Base-by-base conservation (phyloP, 2,888 invertebrate species). In the Notodromas monacha region DNA sequence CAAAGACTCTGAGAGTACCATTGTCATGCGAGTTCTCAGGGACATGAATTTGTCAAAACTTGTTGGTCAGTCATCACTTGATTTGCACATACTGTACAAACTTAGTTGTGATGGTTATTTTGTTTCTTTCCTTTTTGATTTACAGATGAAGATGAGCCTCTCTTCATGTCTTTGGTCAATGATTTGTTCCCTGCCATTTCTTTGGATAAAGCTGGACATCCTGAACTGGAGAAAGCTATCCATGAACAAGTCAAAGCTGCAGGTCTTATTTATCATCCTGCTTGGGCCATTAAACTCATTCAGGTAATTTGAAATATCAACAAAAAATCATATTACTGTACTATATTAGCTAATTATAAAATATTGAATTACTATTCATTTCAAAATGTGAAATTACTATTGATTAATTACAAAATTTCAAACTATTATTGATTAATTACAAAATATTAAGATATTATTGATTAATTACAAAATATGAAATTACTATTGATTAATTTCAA, bases 41-140 rank as follows among this genome's bases (percentile, higher is more conserved):
- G 86, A 89, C 46, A 89, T 89, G 89, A 89, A 89, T 56, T 56
- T 89, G 12, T 86, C 86, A 3, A 89, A 89, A 51, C 54, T 89
- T 30, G 86, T 84, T 39, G 56, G 57, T 52, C 40, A 35, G 34
- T 33, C 15, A 5, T 6, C 31, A 8, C n/a, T 8, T 21, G 21
- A n/a, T n/a, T 21, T 8, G n/a, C n/a, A n/a, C n/a, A n/a, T n/a
- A n/a, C n/a, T n/a, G n/a, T n/a, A n/a, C n/a, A n/a, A n/a, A n/a
- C n/a, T n/a, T n/a, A n/a, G n/a, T n/a, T n/a, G n/a, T n/a, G n/a
- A n/a, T n/a, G n/a, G n/a, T n/a, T n/a, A n/a, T n/a, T n/a, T n/a
- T n/a, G n/a, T n/a, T n/a, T n/a, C n/a, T n/a, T n/a, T n/a, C n/a
- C n/a, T n/a, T n/a, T n/a, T n/a, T n/a, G n/a, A n/a, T n/a, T n/a